phyloP scores from a whole-genome alignment of 2,888 invertebrate species.

The Toxonevra muliebris region DNA sequence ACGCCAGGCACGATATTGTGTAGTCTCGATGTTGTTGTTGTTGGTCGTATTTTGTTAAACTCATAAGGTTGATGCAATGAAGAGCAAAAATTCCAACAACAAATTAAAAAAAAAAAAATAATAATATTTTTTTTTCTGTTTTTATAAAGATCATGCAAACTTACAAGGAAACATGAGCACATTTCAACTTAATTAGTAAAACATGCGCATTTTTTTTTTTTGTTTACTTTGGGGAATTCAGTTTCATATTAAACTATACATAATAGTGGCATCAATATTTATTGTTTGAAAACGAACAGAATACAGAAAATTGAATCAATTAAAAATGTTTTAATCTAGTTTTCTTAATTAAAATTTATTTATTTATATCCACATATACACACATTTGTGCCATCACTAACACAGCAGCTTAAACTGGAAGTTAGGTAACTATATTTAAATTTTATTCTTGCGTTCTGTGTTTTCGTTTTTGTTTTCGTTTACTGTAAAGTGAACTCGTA shows the following conservation, averaged over 20 bases:
- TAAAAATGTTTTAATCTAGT: neutral
- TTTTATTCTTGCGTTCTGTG: neutral
- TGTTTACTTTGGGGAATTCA: too few species aligned
- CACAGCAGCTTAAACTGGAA: neutral
- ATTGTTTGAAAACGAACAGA: too few species aligned
- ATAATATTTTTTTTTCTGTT: neutral
- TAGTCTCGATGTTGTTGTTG: too few species aligned
- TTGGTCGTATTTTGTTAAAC: too few species aligned
- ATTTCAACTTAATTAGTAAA: slow-evolving; percentile 2
- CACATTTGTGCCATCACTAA: neutral
- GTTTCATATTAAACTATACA: too few species aligned
- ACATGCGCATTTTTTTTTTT: neutral
- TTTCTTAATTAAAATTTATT: slow-evolving; percentile 4
- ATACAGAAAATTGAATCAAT: neutral
- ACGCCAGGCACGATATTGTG: neutral
- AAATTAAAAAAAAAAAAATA: neutral
- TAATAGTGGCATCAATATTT: too few species aligned
- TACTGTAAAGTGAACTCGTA: too few species aligned
- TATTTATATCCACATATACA: too few species aligned
- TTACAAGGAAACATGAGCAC: neutral
- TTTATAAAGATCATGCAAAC: neutral
- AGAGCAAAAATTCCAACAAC: neutral
- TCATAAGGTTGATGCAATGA: neutral
- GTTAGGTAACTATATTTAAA: neutral
- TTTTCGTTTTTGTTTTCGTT: too few species aligned